A percentile compares a stretch with the other conserved stretches of the same genome.
phyloP scores from a whole-genome alignment of 1,140 invertebrate species.

The Leptopilina boulardi region DNA sequence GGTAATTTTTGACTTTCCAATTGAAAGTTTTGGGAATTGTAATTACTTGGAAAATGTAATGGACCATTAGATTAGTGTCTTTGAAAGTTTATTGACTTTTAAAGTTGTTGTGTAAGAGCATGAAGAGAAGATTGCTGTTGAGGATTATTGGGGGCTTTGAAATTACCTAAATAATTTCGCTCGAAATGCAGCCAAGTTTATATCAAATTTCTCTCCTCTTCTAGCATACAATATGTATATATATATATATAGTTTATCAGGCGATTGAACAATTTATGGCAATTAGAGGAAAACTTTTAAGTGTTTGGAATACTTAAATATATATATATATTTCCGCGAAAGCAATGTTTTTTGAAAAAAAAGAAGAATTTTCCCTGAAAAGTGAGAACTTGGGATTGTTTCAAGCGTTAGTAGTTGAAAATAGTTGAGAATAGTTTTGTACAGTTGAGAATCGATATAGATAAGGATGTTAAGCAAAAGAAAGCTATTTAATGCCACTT shows the following conservation, averaged over 20 bases:
- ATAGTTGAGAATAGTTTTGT: too few species aligned
- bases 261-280: not conserved
- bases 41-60: conserved; percentile 7
- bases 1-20: not conserved
- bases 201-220: not conserved
- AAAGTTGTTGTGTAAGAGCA: not conserved
- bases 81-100: not conserved
- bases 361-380: not conserved
- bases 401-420: not conserved
- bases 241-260: not conserved
- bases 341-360: not conserved
- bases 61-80: not conserved
- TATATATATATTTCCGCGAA: too few species aligned
- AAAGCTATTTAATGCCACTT: too few species aligned
- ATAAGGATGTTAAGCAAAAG: too few species aligned
- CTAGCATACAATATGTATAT: too few species aligned
- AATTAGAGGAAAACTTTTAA: not conserved
- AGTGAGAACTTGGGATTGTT: not conserved
- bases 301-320: not conserved
- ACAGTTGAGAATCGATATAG: too few species aligned
- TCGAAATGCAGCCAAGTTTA: not conserved
- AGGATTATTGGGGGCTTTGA: not conserved
- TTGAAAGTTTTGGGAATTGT: not conserved
- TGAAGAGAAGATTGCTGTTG: not conserved
- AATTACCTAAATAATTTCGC: not conserved